These are phyloP conservation scores for Origma solitaria DNA, from an alignment of 2,113 vertebrate genomes.

Conservation along the genomic window DNA sequence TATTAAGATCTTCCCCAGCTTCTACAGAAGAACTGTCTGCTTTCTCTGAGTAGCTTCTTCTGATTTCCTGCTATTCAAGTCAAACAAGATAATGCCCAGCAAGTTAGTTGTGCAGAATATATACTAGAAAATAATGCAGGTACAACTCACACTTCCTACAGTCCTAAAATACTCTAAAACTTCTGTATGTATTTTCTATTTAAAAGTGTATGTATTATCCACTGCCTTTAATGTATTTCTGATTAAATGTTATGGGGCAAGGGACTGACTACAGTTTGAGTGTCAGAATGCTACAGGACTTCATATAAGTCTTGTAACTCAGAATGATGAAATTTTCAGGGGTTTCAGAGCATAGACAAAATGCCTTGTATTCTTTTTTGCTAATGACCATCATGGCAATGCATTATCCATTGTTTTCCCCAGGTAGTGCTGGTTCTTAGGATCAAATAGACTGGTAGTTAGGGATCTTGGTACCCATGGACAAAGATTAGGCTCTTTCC, in stretches of 20 bases:
- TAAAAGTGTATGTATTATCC: not conserved
- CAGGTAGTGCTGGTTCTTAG: not conserved
- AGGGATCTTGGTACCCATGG: not conserved
- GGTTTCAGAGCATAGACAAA: not conserved
- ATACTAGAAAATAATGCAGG: not conserved
- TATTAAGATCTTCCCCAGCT: not conserved
- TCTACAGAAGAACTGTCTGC: not conserved
- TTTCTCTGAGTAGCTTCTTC: not conserved
- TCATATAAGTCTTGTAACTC: not conserved
- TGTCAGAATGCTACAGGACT: not conserved
- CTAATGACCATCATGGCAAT: not conserved
- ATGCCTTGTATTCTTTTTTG: not conserved
- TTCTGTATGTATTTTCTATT: not conserved
- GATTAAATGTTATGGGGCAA: not conserved
- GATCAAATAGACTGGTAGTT: not conserved
- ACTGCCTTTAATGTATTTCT: not conserved
- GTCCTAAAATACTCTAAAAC: not conserved
- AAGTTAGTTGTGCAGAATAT: not conserved
- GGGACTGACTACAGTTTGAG: not conserved
- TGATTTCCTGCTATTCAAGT: not conserved
- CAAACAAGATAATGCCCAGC: not conserved
- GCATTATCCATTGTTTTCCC: not conserved
- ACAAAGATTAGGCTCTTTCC: not conserved
- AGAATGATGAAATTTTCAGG: not conserved
- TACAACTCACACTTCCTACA: not conserved